Percentiles rank a stretch among this genome's conserved stretches.
These are phyloP conservation scores for Philopedon plagiatum DNA, from an alignment of 2,888 invertebrate species.

Conservation along the genomic window DNA sequence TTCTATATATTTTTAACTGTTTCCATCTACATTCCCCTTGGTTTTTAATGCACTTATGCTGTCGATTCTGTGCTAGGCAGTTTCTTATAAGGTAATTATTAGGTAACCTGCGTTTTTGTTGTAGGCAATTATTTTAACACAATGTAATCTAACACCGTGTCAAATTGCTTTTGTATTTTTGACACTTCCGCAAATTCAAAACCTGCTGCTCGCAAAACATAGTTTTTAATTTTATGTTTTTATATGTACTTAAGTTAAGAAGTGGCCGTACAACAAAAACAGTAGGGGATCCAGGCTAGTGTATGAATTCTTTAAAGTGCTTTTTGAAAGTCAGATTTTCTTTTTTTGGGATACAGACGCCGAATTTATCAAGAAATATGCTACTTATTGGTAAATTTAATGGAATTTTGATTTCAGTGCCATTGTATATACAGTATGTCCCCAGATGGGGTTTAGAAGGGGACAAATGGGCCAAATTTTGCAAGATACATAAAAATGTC, in stretches of 20 bases:
- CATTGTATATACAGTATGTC: too few species aligned
- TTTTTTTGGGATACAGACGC: too few species aligned
- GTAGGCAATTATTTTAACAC: constrained; percentile 10
- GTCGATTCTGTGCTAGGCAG: background rate
- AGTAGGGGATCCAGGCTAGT: too few species aligned
- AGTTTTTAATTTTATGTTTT: constrained; percentile 4
- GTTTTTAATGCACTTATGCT: background rate
- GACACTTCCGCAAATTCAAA: constrained; percentile 18
- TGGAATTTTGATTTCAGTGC: too few species aligned
- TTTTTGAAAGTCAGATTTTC: too few species aligned
- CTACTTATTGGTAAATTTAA: too few species aligned
- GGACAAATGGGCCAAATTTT: too few species aligned
- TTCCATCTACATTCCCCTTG: background rate
- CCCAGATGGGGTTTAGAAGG: too few species aligned
- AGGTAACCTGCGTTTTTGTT: constrained; percentile 8
- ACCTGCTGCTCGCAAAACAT: background rate
- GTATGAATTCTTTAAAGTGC: too few species aligned
- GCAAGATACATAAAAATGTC: too few species aligned
- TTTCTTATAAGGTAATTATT: constrained; percentile 11
- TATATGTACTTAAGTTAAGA: background rate
- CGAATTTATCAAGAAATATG: too few species aligned
- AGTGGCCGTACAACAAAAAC: too few species aligned
- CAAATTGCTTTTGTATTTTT: constrained; percentile 12
- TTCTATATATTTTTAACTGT: background rate
- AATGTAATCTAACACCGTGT: constrained; percentile 7